Evolutionary conservation across 1,140 invertebrate species (phyloP).

Genomic region (Nasonia giraulti): DNA sequence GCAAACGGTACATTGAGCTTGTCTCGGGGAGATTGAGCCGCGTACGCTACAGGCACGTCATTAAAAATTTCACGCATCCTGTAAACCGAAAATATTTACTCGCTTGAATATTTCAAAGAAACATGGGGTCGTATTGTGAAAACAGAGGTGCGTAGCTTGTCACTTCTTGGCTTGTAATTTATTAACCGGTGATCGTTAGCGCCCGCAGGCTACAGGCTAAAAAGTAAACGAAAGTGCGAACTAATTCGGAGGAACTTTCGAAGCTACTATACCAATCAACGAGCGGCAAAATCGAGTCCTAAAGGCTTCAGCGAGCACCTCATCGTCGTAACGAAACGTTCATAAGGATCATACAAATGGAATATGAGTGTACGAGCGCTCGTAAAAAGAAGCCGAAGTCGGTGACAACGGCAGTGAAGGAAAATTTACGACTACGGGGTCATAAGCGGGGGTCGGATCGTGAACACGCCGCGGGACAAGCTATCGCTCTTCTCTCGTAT

Average conservation of each 20-base stretch:
- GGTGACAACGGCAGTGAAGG: constrained; percentile 66
- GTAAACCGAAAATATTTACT: too few relatives aligned
- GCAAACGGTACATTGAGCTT: background rate
- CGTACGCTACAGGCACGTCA: background rate
- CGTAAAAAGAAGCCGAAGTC: constrained; percentile 63
- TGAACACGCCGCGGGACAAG: constrained; percentile 59
- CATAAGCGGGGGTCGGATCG: constrained; percentile 64
- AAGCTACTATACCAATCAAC: background rate
- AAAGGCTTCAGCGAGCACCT: background rate
- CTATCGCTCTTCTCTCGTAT: constrained; percentile 8
- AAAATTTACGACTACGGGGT: constrained; percentile 65
- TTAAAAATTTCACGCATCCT: too few relatives aligned
- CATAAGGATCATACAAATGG: constrained; percentile 44
- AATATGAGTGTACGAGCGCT: constrained; percentile 58
- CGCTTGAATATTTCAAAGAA: too few relatives aligned
- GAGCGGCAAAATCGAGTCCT: constrained; percentile 16
- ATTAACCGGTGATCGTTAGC: background rate
- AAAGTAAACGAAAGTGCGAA: background rate
- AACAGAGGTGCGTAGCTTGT: background rate
- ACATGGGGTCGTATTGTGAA: too few relatives aligned
- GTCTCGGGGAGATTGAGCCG: background rate
- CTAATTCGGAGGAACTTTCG: constrained; percentile 4
- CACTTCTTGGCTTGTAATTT: background rate
- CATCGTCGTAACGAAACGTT: constrained; percentile 25
- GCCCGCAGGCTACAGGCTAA: background rate